Base-by-base conservation (phyloP, 2,888 invertebrate species). In the Drosophila siamana region DNA sequence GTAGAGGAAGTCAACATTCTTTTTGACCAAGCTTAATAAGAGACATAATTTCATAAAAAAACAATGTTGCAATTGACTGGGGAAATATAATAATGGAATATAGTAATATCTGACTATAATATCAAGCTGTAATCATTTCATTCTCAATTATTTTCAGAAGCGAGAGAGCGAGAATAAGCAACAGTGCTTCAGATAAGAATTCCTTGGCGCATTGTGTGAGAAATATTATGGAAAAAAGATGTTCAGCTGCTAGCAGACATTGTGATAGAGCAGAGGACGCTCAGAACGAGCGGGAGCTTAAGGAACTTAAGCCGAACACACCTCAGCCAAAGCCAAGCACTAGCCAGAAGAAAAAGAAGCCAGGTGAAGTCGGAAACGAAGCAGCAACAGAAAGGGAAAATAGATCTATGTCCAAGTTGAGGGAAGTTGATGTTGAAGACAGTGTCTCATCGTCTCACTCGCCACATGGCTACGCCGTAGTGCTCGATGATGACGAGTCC, bases 141-240 rank as follows among this genome's bases (percentile, higher is more conserved):
- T 26, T 7, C 16, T 22, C 5, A 11, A 11, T 4, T n/a, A 4
- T n/a, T 54, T 82, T 0, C 67, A 86, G 82, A 41, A 56, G 46
- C 71, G 55, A 36, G 51, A 51, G 44, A 71, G 55, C 28, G 51
- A 56, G 60, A 64, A 8, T 11, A 30, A 28, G 28, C 28, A n/a
- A n/a, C n/a, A n/a, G n/a, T n/a, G n/a, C n/a, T n/a, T n/a, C n/a
- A n/a, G n/a, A 54, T 51, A 44, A 62, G 33, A 22, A 57, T 59
- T n/a, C 30, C 15, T 48, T 50, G 63, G 64, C 44, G 55, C 60
- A 28, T 69, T 55, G 76, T 75, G 33, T 33, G 33, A 50, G 67
- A 55, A 88, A 66, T 90, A 91, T 91, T 91, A 91, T 92, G 92
- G 92, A 91, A 91, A 80, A 88, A 90, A 86, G 83, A 91, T 91